Evolutionary conservation across 37 sponge, comb jelly and placozoan species (phyloP), one percentile per base, ranked within the genome.

Genomic region (Eunapius fragilis): DNA sequence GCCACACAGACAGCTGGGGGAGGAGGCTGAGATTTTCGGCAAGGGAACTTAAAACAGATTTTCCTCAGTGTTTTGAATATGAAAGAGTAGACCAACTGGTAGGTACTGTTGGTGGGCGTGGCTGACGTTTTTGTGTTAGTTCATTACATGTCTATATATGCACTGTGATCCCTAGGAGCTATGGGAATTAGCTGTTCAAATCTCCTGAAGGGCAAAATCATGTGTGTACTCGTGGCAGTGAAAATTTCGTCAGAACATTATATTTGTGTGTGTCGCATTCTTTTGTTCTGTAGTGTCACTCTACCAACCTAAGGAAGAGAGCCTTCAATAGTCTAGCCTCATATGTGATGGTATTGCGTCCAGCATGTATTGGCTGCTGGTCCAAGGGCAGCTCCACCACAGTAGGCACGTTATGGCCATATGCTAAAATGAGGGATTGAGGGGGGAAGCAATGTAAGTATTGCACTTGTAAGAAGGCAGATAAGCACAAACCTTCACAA

Each of bases 341-440:
- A 83, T 89, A 98, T 2, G 97, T 92, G 30, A 97, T 97, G 37
- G 99, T 98, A 80, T 95, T 97, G 89, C 86, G 87, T 36, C 99
- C 99, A 49, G 78, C 90, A 68, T 93, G 84, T 10, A 93, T 50
- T 30, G 87, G 77, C 26, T 89, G 36, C 33, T 93, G 85, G 36
- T 90, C 81, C n/a, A 97, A 80, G 7, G 98, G 95, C 33, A 95
- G 96, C 67, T 95, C 96, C 25, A 95, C 90, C 9, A 89, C 80
- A 23, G 89, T 69, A 11, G 89, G 89, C 2, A 95, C 74, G 48
- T 68, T 89, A 25, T 85, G 71, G 32, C 96, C 96, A 93, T 95
- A 75, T 10, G 87, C 93, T 94, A 73, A 14, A 23, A 30, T 0
- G 2, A 70, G 22, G 22, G 35, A 47, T 14, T 11, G 19, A 41